Conservation (phyloP, 2,797 vertebrate genomes). For the Neoniphon sammara region DNA sequence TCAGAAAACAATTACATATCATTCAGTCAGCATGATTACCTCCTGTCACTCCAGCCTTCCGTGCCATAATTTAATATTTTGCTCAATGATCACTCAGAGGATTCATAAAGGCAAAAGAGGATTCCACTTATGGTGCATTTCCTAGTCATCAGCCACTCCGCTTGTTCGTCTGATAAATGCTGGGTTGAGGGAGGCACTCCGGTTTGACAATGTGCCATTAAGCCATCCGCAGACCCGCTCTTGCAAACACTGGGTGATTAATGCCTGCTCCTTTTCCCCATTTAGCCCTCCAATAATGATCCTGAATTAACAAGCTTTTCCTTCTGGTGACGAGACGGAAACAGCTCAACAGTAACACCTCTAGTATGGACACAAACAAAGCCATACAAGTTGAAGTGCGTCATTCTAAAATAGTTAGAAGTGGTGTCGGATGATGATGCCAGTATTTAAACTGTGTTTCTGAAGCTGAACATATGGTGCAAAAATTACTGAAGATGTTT, state of each 20-base stretch:
- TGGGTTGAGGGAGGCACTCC: conserved; percentile 54
- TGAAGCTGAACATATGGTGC: not conserved
- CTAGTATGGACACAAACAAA: conserved; percentile 16
- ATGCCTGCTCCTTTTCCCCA: conserved; percentile 61
- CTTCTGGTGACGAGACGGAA: conserved; percentile 42
- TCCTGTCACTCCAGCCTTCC: conserved; percentile 69
- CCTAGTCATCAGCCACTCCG: conserved; percentile 67
- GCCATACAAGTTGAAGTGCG: conserved; percentile 8
- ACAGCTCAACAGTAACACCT: conserved; percentile 1
- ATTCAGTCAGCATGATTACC: conserved; percentile 72
- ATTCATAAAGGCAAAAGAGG: conserved; percentile 72
- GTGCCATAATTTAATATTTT: conserved; percentile 73
- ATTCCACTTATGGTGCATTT: conserved; percentile 65
- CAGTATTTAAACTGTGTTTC: too few species aligned
- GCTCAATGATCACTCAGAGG: conserved; percentile 72
- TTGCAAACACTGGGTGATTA: conserved; percentile 66
- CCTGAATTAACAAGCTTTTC: conserved; percentile 64
- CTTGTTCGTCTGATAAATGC: conserved; percentile 72
- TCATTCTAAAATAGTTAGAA: not conserved
- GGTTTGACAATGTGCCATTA: conserved; percentile 71
- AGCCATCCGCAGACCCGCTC: conserved; percentile 57
- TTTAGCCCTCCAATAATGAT: conserved; percentile 66
- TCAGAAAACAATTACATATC: conserved; percentile 78
- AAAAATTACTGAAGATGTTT: not conserved
- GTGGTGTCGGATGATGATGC: not conserved